Conservation (phyloP, 2,113 vertebrate genomes). For the Dermatemys mawii region DNA sequence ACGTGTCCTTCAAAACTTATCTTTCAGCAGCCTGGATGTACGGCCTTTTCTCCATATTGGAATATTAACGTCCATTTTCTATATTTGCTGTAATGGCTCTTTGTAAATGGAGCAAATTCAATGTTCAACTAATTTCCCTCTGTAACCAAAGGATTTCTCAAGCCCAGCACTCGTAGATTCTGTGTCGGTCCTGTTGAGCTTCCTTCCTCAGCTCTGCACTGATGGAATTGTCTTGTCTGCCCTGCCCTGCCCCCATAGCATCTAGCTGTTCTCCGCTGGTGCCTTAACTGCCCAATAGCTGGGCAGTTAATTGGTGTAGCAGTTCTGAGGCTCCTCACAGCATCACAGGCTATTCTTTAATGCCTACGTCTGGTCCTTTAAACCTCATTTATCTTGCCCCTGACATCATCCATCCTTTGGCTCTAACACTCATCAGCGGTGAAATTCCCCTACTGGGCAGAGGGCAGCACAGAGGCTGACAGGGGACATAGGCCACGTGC, state of each 20-base stretch:
- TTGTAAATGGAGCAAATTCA: background rate
- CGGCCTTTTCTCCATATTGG: background rate
- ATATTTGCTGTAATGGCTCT: background rate
- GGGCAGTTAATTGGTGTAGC: background rate
- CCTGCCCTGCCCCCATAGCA: background rate
- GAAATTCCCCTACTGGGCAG: background rate
- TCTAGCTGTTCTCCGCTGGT: background rate
- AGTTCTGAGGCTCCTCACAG: background rate
- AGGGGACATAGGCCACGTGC: background rate
- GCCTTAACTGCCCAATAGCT: background rate
- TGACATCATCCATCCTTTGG: background rate
- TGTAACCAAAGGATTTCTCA: background rate
- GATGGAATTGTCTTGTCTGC: background rate
- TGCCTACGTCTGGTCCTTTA: background rate
- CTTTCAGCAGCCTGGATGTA: background rate
- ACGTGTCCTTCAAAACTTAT: background rate
- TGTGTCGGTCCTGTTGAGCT: background rate
- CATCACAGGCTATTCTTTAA: background rate
- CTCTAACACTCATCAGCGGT: background rate
- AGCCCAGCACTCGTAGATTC: background rate
- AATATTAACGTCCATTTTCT: background rate
- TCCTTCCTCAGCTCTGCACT: background rate
- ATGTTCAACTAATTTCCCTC: background rate
- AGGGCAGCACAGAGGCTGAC: background rate
- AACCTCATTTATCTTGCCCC: background rate